Conservation (phyloP, 1,140 invertebrate species). For the Arion vulgaris region DNA sequence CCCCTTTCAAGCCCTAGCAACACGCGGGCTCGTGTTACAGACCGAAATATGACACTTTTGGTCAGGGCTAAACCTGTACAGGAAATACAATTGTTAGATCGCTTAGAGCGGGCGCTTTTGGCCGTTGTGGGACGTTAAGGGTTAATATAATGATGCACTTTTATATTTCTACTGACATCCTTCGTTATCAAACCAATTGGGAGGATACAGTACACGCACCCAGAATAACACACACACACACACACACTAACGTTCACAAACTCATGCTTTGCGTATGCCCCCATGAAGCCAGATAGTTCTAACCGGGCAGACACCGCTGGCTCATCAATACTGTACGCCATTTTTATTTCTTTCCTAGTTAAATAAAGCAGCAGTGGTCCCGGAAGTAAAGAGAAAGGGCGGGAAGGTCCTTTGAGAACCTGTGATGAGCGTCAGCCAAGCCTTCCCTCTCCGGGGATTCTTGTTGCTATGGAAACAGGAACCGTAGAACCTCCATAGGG, state of each 20-base stretch:
- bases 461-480: slow-evolving; percentile 25
- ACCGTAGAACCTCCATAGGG: slow-evolving; percentile 10
- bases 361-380: neutral
- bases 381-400: neutral
- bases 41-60: no score
- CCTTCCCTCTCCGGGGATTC: slow-evolving; percentile 13
- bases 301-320: neutral
- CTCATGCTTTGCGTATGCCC: no score
- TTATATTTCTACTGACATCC: no score
- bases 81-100: no score
- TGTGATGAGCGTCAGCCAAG: slow-evolving; percentile 1
- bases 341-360: no score
- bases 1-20: no score
- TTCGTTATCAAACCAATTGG: no score
- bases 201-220: neutral
- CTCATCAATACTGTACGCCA: neutral
- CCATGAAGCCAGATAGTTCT: neutral
- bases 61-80: no score
- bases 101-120: no score
- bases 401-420: neutral
- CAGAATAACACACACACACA: slow-evolving; percentile 1
- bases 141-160: no score
- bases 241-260: slow-evolving; percentile 1
- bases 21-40: no score
- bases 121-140: no score